Evolutionary conservation across 2,113 vertebrate species (phyloP), one percentile per base, ranked within the genome.

Genomic region (Orycteropus afer): DNA sequence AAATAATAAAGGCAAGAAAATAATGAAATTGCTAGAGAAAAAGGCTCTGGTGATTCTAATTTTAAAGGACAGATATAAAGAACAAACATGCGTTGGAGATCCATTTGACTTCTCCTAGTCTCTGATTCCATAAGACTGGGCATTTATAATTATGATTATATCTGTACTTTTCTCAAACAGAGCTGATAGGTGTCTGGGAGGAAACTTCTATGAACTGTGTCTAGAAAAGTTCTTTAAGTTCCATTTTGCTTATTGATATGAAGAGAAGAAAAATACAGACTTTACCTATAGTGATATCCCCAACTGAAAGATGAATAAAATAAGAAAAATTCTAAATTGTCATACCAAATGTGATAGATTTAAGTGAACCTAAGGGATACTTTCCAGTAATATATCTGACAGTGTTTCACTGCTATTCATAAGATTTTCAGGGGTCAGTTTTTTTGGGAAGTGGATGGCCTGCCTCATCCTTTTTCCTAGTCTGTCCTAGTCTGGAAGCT

Each of bases 171-270:
- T 91, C 63, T 89, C 40, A 88, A 94, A 49, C 15, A 45, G 27
- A 57, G n/a, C 90, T 79, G 27, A 22, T 61, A 79, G 88, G 40
- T 53, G 20, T 81, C 20, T 47, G 5, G 53, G 73, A 90, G 67
- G 5, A 90, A 81, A 61, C 22, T 49, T 80, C 47, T 77, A 49
- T 94, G 67, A 96, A 74, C 10, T 27, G 3, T 42, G 22, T 83
- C 29, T 47, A 51, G 85, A 95, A 93, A 87, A 9, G 20, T 85
- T 95, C 49, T 69, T 65, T 88, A 61, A 95, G 47, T 17, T 96
- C 32, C 7, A 78, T 93, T 93, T 91, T 93, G 12, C 63, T 69
- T 79, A 59, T 4, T 81, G 61, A 90, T 20, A 32, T 13, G 37
- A 67, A 78, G 2, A 88, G 47, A 95, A 3, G 40, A 65, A 77